Base-by-base conservation (phyloP, 2,113 vertebrate genomes). In the Salvelinus sp. region DNA sequence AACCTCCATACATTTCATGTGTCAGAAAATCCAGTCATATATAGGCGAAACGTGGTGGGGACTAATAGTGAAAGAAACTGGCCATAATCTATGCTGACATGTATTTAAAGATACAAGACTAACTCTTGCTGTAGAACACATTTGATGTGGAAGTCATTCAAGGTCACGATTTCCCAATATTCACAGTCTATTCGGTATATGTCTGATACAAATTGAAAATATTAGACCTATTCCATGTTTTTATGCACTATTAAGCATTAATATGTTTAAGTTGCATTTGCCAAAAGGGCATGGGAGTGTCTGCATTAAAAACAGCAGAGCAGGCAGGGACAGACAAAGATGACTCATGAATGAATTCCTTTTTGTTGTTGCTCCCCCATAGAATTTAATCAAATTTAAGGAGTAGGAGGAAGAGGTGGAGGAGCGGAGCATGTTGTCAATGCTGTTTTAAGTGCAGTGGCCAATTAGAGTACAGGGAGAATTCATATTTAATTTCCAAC, bases 401-500 rank as follows among this genome's bases (percentile, higher is more conserved):
- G 3, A 66, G 23, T 23, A 65, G 62, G 63, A 65, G 6, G 7
- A 64, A 12, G 69, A 23, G 50, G 20, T 44, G 70, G 23, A 48
- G 25, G 38, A 22, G 47, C 16, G 16, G 16, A 23, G 67, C 23
- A 58, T 58, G 3, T 68, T 73, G 54, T 57, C 66, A 57, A 76
- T 69, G 58, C 38, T 18, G n/a, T 70, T 44, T 74, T 30, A 30
- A 74, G 58, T 68, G 54, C 57, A 75, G 44, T 76, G 13, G 2
- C 25, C 64, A 62, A 57, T 72, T 6, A 44, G 0, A 47, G 58
- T 27, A 69, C 14, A 64, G 64, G 63, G 48, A 67, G 58, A 30
- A 14, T 57, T 63, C 14, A 77, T 75, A 54, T 73, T 50, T 62
- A 48, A 80, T 76, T 27, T 70, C 27, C 1, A 25, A 64, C 69